phyloP scores from a whole-genome alignment of 2,888 invertebrate genomes.

The Lasius platythorax region DNA sequence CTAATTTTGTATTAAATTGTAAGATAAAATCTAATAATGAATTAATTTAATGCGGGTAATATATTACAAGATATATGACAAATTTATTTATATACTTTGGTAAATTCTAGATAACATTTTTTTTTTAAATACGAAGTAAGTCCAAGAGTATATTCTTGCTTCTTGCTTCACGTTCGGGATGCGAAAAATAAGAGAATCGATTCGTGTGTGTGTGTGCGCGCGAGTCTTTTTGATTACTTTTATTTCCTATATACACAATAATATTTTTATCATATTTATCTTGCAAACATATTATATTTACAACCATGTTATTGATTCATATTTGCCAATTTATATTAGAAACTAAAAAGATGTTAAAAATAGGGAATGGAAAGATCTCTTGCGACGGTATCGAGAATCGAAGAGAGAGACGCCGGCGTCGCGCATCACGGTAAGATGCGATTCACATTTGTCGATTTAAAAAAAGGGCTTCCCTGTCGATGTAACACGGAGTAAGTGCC shows the following conservation, averaged over 20 bases:
- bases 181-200: not conserved
- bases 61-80: not conserved
- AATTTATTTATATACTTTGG: not conserved
- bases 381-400: slow-evolving; percentile 10
- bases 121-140: not conserved
- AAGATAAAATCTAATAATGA: not conserved
- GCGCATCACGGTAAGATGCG: slow-evolving; percentile 47
- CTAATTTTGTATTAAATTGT: not conserved
- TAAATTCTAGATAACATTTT: not conserved
- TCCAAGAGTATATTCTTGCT: not conserved
- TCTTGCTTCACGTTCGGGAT: not conserved
- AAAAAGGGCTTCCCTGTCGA: slow-evolving; percentile 39
- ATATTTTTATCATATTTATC: slow-evolving; percentile 23
- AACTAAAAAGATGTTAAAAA: slow-evolving; percentile 17
- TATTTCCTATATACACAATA: not conserved
- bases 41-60: not conserved
- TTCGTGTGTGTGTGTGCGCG: not conserved
- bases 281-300: slow-evolving; percentile 30
- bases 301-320: not conserved
- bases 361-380: not conserved
- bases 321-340: not conserved
- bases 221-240: not conserved
- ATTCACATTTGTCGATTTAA: slow-evolving; percentile 58
- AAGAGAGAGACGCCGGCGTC: not conserved
- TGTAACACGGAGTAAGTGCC: slow-evolving; percentile 60